Evolutionary conservation across 2,888 invertebrate species (phyloP).

Genomic region (Pristionchus arcanus): DNA sequence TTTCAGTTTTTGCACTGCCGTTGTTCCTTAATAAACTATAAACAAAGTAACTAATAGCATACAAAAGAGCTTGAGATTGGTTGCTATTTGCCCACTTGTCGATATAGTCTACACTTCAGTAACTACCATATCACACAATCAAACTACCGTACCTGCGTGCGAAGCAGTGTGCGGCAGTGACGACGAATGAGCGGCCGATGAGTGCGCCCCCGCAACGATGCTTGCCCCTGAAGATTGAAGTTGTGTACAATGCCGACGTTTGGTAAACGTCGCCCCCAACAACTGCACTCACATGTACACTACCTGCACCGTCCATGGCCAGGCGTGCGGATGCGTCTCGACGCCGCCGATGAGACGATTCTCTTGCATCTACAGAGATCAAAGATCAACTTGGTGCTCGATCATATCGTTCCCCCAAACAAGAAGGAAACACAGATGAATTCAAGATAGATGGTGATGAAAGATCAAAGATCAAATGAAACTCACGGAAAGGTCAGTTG

Average conservation of each 20-base stretch:
- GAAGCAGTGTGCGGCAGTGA: slow-evolving; percentile 78
- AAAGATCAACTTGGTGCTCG: background rate
- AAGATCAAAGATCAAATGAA: background rate
- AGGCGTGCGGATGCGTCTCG: slow-evolving; percentile 68
- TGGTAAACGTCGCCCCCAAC: background rate
- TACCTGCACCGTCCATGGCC: slow-evolving; percentile 76
- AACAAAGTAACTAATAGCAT: too few species aligned
- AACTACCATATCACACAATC: too few species aligned
- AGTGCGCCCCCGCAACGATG: slow-evolving; percentile 74
- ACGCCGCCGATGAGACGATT: slow-evolving; percentile 73
- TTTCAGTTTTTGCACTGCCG: too few species aligned
- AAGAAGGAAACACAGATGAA: too few species aligned
- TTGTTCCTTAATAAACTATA: too few species aligned
- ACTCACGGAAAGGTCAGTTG: slow-evolving; percentile 43
- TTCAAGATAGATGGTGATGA: background rate
- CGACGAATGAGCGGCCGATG: slow-evolving; percentile 70
- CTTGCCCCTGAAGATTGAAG: background rate
- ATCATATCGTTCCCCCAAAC: too few species aligned
- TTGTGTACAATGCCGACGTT: background rate
- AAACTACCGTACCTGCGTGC: slow-evolving; percentile 63
- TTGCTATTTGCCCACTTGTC: too few species aligned
- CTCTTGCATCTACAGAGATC: slow-evolving; percentile 57
- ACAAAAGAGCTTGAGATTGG: too few species aligned
- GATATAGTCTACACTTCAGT: too few species aligned
- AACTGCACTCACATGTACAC: slow-evolving; percentile 54